Base-by-base conservation (phyloP, 2,888 invertebrate species). In the Geophilus truncorum region DNA sequence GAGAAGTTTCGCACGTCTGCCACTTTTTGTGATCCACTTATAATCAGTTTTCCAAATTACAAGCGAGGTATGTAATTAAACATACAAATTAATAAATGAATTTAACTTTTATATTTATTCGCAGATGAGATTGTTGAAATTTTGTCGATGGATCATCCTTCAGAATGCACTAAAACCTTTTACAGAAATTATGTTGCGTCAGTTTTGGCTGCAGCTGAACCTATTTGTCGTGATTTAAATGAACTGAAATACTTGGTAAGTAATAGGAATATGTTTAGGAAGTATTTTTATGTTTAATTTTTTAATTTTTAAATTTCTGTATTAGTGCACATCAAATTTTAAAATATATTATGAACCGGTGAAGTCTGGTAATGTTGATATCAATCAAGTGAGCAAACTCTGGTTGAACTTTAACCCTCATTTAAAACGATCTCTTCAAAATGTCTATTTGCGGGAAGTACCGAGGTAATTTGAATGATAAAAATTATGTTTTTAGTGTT, bases 371-470 rank as follows among this genome's bases (percentile, higher is more conserved):
- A 90, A 90, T 84, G 91, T 92, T 7, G 88, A 89, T 34, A 87
- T 89, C 9, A 88, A 88, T 6, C 93, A 96, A 86, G 89, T 92
- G 0, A 88, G 91, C 21, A 91, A 91, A 82, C 88, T 97, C 1
- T 97, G 95, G 95, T 89, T 92, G 76, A 91, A 94, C 85, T 92
- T 96, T 82, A 90, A 92, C 0, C 92, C 93, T 0, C 91, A 92
- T 81, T 88, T 96, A 7, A 92, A 92, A 86, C 88, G 90, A 7
- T 93, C 93, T 34, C 87, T 95, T 76, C 92, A 94, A 84, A 90
- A 92, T 1, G 90, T 96, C 12, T 96, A 96, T 85, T 88, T 95
- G 9, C 83, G 87, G 80, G 88, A 88, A 84, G 85, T 82, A 2
- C 4, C 75, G 1, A 75, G 75, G 75, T 75, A 75, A 6, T 4